These are phyloP conservation scores for Danio kyathit DNA, from an alignment of 2,797 vertebrate species.

Conservation along the genomic window DNA sequence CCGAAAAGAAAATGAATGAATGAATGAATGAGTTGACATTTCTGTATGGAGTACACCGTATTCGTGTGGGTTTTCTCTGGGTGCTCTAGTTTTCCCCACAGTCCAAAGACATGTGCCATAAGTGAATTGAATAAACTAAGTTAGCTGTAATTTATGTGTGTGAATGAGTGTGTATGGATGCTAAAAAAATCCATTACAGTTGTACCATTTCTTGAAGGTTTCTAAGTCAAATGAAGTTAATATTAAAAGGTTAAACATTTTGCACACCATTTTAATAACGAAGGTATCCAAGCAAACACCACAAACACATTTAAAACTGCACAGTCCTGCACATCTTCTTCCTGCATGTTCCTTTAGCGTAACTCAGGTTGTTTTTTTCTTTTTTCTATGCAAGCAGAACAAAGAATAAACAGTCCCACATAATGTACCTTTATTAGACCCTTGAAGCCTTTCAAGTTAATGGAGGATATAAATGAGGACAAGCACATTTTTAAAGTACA, in stretches of 20 bases:
- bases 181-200: too few species aligned
- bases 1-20: too few species aligned
- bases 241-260: not conserved
- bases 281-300: not conserved
- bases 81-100: too few species aligned
- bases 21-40: too few species aligned
- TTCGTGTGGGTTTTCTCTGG: too few species aligned
- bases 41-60: too few species aligned
- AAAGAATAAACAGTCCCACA: not conserved
- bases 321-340: not conserved
- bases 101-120: too few species aligned
- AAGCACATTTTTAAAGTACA: constrained; percentile 50
- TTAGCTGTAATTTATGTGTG: too few species aligned
- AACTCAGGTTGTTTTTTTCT: not conserved
- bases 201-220: not conserved
- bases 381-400: not conserved
- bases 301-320: not conserved
- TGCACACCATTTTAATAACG: not conserved
- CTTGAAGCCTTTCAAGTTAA: constrained; percentile 40
- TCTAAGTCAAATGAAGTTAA: not conserved
- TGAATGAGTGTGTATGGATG: too few species aligned
- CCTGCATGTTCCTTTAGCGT: not conserved
- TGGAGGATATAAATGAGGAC: constrained; percentile 56
- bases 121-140: too few species aligned
- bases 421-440: constrained; percentile 26